These are phyloP conservation scores for Leucania comma DNA, from an alignment of 2,888 invertebrate genomes.

Conservation along the genomic window DNA sequence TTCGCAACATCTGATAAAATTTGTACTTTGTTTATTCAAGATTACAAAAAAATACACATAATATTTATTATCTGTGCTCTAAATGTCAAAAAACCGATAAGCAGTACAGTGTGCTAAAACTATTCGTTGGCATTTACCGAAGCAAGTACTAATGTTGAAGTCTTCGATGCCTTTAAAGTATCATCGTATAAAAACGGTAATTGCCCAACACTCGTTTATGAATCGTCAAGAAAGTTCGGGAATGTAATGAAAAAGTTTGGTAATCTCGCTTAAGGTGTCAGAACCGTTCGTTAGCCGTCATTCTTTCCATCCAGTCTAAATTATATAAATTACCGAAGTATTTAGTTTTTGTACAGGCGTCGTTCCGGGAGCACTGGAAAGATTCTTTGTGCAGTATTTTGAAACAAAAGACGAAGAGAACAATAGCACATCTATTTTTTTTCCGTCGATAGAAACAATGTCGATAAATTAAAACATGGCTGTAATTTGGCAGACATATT, in stretches of 20 bases:
- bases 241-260: constrained; percentile 75
- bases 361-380: constrained; percentile 51
- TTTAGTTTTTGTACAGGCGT: constrained; percentile 70
- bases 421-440: constrained; percentile 68
- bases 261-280: constrained; percentile 77
- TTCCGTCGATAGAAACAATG: constrained; percentile 34
- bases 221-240: constrained; percentile 67
- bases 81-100: background rate
- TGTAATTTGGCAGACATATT: constrained; percentile 90
- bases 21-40: background rate
- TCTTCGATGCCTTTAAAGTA: constrained; percentile 52
- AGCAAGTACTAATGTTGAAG: constrained; percentile 33
- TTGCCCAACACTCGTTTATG: constrained; percentile 69
- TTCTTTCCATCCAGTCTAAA: constrained; percentile 71
- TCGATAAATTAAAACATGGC: constrained; percentile 75
- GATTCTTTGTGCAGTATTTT: constrained; percentile 65
- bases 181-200: constrained; percentile 71
- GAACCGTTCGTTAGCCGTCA: constrained; percentile 78
- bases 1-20: background rate
- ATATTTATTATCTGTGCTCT: background rate
- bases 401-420: constrained; percentile 67
- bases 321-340: constrained; percentile 75
- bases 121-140: constrained; percentile 25
- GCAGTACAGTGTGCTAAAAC: constrained; percentile 4
- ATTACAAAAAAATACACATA: background rate